Evolutionary conservation across 2,797 vertebrate species (phyloP).

Genomic region (Scleropages formosus): DNA sequence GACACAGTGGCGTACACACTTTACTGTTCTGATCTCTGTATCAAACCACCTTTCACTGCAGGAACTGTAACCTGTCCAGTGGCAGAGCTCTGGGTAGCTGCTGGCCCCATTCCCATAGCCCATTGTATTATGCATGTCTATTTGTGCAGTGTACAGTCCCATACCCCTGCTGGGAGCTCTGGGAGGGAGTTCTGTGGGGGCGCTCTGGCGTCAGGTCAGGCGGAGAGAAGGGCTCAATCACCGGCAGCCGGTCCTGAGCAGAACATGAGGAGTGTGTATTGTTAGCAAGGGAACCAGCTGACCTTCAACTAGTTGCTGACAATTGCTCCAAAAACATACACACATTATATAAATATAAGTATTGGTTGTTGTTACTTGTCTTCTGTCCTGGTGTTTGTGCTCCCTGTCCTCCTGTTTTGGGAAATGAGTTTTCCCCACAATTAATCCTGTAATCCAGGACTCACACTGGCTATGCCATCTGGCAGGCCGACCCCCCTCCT

Average conservation of each 20-base stretch:
- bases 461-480: conserved; percentile 54
- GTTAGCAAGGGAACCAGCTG: conserved; percentile 26
- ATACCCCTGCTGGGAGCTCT: conserved; percentile 65
- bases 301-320: neutral
- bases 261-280: conserved; percentile 30
- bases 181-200: conserved; percentile 51
- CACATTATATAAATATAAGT: conserved; percentile 19
- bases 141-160: neutral
- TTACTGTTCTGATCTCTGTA: neutral
- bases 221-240: conserved; percentile 51
- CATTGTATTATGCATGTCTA: neutral
- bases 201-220: conserved; percentile 51
- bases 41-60: neutral
- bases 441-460: conserved; percentile 62
- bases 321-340: neutral
- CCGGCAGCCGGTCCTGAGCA: conserved; percentile 51
- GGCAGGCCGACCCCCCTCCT: conserved; percentile 28
- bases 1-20: too few relatives aligned
- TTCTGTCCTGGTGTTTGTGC: conserved; percentile 27
- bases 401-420: conserved; percentile 34
- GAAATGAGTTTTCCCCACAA: conserved; percentile 59
- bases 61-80: neutral
- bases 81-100: neutral
- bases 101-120: neutral
- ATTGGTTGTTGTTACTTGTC: conserved; percentile 14